Conservation (phyloP, 1,140 invertebrate genomes). For the Steinernema khuongi region DNA sequence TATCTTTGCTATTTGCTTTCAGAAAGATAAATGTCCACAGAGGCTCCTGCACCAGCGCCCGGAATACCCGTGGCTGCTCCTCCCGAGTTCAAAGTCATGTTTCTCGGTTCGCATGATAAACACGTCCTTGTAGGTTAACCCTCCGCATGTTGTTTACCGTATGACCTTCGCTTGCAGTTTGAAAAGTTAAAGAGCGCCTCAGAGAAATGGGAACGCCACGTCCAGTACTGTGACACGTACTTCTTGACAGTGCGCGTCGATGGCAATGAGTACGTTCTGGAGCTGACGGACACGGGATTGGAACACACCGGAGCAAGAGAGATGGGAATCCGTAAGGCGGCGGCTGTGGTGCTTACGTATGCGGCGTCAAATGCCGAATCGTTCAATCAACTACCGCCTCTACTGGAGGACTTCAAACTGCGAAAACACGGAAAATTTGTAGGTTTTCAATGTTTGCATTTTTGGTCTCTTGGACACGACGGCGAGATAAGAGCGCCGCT, state of each 20-base stretch:
- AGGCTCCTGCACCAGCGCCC: too few species aligned
- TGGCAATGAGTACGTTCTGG: neutral
- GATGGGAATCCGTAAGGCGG: conserved; percentile 4
- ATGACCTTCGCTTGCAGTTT: neutral
- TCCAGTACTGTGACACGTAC: neutral
- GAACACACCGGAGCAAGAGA: neutral
- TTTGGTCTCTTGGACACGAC: neutral
- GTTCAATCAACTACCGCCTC: neutral
- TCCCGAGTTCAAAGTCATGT: conserved; percentile 2
- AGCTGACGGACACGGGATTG: neutral
- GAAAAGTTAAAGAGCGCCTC: neutral
- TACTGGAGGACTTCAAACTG: neutral
- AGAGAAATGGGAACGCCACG: conserved; percentile 10
- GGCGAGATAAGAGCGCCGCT: neutral
- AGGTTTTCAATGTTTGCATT: neutral
- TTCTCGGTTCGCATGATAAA: conserved; percentile 10
- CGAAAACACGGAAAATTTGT: conserved; percentile 5
- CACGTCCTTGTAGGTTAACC: conserved; percentile 4
- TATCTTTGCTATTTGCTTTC: too few species aligned
- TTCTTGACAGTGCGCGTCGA: conserved; percentile 3
- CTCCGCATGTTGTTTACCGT: neutral
- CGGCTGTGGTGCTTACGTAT: neutral
- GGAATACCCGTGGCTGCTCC: too few species aligned
- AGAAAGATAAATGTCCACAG: too few species aligned
- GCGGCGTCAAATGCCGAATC: neutral